Evolutionary conservation across 2,888 invertebrate species (phyloP).

Genomic region (Xestia sexstrigata): DNA sequence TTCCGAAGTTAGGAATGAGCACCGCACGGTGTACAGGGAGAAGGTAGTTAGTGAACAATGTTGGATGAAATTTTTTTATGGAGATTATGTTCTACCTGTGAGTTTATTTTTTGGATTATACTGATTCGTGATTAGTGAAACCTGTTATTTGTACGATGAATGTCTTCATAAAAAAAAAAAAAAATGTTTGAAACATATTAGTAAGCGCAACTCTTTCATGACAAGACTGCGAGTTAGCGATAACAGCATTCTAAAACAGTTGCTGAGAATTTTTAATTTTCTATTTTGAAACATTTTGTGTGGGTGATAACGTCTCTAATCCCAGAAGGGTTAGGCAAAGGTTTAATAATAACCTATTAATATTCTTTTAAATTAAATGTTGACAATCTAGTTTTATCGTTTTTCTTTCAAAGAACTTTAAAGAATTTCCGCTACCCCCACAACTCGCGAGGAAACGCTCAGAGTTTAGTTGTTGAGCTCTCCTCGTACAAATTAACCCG

Average conservation of each 20-base stretch:
- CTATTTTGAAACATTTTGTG: neutral
- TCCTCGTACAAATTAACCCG: conserved; percentile 56
- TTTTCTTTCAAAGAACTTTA: neutral
- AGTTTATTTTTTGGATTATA: neutral
- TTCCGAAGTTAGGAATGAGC: conserved; percentile 50
- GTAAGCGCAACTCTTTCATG: neutral
- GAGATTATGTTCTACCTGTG: neutral
- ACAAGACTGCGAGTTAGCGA: neutral
- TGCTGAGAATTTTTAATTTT: neutral
- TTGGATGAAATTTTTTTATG: neutral
- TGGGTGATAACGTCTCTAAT: neutral
- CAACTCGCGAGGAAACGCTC: conserved; percentile 6
- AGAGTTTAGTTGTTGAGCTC: conserved; percentile 52
- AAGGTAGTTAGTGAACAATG: conserved; percentile 43
- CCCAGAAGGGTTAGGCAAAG: neutral
- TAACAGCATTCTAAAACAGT: neutral
- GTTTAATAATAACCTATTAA: neutral
- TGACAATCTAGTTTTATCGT: neutral
- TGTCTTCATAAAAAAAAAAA: too few relatives aligned
- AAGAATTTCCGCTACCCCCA: neutral
- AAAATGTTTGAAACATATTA: neutral
- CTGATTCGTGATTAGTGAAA: neutral
- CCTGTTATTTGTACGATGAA: neutral
- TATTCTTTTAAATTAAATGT: neutral
- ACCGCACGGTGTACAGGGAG: neutral